Percentiles rank a stretch among this genome's conserved stretches.
Evolutionary conservation across 1,140 invertebrate species (phyloP).

Genomic region (Bombus impatiens): DNA sequence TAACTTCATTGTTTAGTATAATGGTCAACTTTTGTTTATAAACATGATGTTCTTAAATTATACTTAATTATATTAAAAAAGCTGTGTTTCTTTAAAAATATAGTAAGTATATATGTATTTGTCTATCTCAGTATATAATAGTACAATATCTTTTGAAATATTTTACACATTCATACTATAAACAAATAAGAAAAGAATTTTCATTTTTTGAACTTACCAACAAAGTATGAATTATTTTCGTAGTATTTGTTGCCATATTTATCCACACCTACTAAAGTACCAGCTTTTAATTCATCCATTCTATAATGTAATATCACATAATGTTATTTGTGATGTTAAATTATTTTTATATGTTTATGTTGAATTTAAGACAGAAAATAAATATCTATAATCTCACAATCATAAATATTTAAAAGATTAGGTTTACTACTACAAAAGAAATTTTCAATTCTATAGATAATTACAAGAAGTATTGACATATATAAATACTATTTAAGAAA

Average conservation of each 20-base stretch:
- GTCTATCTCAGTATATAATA: too few relatives aligned
- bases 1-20: background rate
- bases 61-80: background rate
- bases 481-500: conserved; percentile 19
- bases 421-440: conserved; percentile 49
- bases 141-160: background rate
- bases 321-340: conserved; percentile 47
- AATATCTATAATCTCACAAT: background rate
- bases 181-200: background rate
- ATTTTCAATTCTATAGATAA: background rate
- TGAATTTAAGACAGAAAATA: conserved; percentile 30
- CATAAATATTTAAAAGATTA: conserved; percentile 34
- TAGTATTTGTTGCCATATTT: conserved; percentile 98
- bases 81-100: too few relatives aligned
- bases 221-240: conserved; percentile 95
- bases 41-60: background rate
- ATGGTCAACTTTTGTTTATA: background rate
- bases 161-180: background rate
- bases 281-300: conserved; percentile 93
- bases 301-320: conserved; percentile 81
- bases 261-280: conserved; percentile 95
- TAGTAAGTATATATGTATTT: too few relatives aligned
- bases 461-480: conserved; percentile 28
- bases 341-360: conserved; percentile 38
- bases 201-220: conserved; percentile 82